phyloP scores from a whole-genome alignment of 2,113 vertebrate genomes.

The Mixornis gularis region DNA sequence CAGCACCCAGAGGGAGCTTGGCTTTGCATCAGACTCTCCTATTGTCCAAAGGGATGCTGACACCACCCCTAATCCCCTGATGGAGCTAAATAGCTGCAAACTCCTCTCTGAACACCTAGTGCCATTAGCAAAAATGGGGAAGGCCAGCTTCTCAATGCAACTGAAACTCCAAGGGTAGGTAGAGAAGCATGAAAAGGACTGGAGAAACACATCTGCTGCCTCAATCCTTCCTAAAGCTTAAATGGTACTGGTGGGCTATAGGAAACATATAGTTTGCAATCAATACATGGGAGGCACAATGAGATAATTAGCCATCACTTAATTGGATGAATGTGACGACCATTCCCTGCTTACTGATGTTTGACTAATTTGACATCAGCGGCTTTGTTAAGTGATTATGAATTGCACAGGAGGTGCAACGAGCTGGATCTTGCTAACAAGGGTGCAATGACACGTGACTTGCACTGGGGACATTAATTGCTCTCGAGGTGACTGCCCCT shows the following conservation, averaged over 20 bases:
- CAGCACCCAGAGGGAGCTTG: fast-evolving
- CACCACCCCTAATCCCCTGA: background rate
- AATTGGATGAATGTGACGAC: conserved; percentile 12
- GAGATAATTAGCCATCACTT: conserved; percentile 36
- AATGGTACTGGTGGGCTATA: background rate
- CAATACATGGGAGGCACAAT: conserved; percentile 16
- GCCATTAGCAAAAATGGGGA: background rate
- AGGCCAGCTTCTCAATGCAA: fast-evolving
- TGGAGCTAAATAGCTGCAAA: background rate
- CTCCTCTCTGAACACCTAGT: background rate
- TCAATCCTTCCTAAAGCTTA: background rate
- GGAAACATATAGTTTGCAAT: conserved; percentile 19
- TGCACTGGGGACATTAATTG: fast-evolving
- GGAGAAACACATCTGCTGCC: background rate
- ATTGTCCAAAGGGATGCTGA: background rate
- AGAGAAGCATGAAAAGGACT: background rate
- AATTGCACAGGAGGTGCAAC: background rate
- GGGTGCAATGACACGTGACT: fast-evolving
- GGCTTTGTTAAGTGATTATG: conserved; percentile 19
- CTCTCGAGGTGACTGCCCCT: fast-evolving
- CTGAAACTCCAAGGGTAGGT: background rate
- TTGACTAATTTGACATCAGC: conserved; percentile 49
- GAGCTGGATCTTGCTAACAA: background rate
- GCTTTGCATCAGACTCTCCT: background rate
- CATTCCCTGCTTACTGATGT: conserved; percentile 54